Percentiles rank a stretch among this genome's conserved stretches.
Conservation (phyloP, 2,113 vertebrate genomes). For the Genyomyrus donnyi region DNA sequence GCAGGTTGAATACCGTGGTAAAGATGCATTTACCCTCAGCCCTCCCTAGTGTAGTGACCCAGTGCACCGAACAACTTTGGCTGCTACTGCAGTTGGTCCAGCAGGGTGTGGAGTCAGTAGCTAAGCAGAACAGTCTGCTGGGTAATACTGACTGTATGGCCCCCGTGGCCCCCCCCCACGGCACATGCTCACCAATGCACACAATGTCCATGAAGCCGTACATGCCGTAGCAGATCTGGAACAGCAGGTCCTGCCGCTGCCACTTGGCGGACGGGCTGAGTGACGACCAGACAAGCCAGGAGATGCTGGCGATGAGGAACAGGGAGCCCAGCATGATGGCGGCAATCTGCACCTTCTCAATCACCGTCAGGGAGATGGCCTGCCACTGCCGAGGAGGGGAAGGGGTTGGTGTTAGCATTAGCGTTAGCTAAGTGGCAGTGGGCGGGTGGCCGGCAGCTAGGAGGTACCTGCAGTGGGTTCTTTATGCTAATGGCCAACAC, state of each 20-base stretch:
- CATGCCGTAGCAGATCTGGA: constrained; percentile 87
- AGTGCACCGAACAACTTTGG: background rate
- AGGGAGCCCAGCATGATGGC: constrained; percentile 79
- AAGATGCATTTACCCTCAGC: background rate
- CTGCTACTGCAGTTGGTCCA: background rate
- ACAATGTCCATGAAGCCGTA: constrained; percentile 87
- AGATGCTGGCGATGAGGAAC: constrained; percentile 79
- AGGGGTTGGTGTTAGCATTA: background rate
- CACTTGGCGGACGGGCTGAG: constrained; percentile 81
- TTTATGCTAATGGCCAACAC: constrained; percentile 79
- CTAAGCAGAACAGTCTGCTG: background rate
- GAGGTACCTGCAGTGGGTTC: constrained; percentile 73
- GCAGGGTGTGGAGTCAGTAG: background rate
- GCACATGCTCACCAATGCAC: constrained; percentile 65
- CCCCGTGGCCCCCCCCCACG: background rate
- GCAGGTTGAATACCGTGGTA: background rate
- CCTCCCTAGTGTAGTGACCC: background rate
- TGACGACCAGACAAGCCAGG: constrained; percentile 81
- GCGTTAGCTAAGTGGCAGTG: background rate
- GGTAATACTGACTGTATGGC: background rate
- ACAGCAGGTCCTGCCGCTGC: constrained; percentile 81
- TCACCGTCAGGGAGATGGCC: constrained; percentile 77
- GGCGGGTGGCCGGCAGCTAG: background rate
- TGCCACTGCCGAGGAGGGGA: constrained; percentile 64
- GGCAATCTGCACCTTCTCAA: constrained; percentile 81